Conservation (phyloP, 1,140 invertebrate genomes). For the Diploscapter pachys region DNA sequence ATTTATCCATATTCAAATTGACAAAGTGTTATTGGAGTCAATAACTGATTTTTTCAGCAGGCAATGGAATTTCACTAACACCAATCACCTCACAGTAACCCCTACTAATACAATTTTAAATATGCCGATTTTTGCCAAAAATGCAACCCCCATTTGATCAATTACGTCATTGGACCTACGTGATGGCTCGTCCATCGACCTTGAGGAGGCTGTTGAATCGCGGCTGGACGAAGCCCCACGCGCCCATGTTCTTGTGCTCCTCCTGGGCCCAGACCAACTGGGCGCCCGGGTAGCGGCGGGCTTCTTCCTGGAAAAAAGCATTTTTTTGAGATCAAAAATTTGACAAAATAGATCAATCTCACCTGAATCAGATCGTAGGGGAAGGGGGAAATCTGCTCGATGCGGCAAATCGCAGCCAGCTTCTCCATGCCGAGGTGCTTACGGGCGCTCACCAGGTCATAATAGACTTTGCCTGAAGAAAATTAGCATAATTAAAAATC, state of each 20-base stretch:
- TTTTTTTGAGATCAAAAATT: too few species aligned
- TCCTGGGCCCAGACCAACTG: conserved; percentile 89
- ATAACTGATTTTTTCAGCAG: too few species aligned
- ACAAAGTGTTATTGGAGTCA: too few species aligned
- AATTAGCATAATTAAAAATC: background rate
- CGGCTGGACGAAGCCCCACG: conserved; percentile 91
- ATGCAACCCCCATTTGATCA: too few species aligned
- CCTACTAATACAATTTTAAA: too few species aligned
- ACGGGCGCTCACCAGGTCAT: conserved; percentile 84
- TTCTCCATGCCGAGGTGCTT: conserved; percentile 73
- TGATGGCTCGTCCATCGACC: conserved; percentile 5
- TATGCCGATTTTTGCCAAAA: too few species aligned
- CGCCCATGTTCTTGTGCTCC: conserved; percentile 96
- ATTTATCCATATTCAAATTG: too few species aligned
- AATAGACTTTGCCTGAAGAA: conserved; percentile 78
- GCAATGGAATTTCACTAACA: too few species aligned
- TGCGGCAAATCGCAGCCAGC: conserved; percentile 77
- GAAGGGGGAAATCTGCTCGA: conserved; percentile 95
- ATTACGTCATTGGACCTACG: too few species aligned
- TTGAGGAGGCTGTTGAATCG: conserved; percentile 70
- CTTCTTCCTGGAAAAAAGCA: conserved; percentile 60
- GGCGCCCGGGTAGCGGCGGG: conserved; percentile 75
- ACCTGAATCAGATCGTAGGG: conserved; percentile 81
- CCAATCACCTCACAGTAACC: too few species aligned
- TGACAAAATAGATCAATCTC: too few species aligned